Base-by-base conservation (phyloP, 2,113 vertebrate species). In the Hydrolagus affinis region DNA sequence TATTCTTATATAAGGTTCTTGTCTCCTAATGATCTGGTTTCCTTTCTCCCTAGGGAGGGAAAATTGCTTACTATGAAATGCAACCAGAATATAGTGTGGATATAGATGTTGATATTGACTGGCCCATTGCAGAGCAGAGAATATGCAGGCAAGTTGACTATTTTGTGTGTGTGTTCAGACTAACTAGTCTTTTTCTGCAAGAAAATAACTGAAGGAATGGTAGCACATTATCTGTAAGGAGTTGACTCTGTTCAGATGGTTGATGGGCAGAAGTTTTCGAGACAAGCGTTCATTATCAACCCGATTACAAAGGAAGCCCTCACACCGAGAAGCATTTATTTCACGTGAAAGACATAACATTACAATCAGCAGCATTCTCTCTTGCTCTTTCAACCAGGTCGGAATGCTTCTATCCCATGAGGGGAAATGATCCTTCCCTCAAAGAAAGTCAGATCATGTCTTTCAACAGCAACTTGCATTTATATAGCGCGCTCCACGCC, bases 41-140 rank as follows among this genome's bases (percentile, higher is more conserved):
- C 69, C 19, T 62, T 62, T 56, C 19, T 73, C 10, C 32, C 70
- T 85, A 99, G 98, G 96, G 95, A 64, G 96, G 95, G 9, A 97
- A 95, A 87, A 90, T 95, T 1, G 89, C 91, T 0, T 99, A 98
- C 90, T 98, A 94, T 3, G 98, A 99, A 93, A 99, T 99, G 97
- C 68, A 85, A 11, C 94, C 96, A 0, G 94, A 98, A 87, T 92
- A 95, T 89, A 99, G 97, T 10, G 95, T 98, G 88, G 97, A 99
- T 88, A 99, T 99, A 8, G 97, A 99, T 19, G 92, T 97, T 83
- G 98, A 99, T 88, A 96, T 99, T 60, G 98, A 99, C 75, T 99
- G 98, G 97, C 97, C 98, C 0, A 96, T 98, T 86, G 98, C 98
- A 1, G 97, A 99, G 23, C 98, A 98, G 87, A 94, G 97, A 88